Percentiles rank a stretch among this genome's conserved stretches.
Evolutionary conservation across 2,797 vertebrate species (phyloP).

Genomic region (Picus viridis): DNA sequence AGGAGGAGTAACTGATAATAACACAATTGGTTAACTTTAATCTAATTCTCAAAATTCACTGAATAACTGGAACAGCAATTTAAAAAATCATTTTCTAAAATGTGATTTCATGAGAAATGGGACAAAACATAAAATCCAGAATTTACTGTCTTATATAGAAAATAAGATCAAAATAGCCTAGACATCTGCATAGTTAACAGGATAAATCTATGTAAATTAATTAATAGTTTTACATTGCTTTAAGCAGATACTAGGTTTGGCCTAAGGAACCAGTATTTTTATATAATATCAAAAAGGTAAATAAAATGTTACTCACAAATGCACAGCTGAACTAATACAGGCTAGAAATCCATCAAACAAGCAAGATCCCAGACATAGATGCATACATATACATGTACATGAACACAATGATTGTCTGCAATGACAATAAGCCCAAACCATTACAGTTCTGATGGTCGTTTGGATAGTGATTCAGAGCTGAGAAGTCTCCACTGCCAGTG

Average conservation of each 20-base stretch:
- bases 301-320: not conserved
- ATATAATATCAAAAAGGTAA: not conserved
- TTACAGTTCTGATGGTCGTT: not conserved
- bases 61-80: conserved; percentile 34
- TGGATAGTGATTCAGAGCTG: not conserved
- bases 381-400: fast-evolving
- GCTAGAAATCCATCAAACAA: not conserved
- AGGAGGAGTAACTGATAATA: conserved; percentile 42
- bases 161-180: not conserved
- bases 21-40: conserved; percentile 13
- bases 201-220: not conserved
- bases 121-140: not conserved
- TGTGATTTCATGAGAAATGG: not conserved
- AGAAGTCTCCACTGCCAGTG: not conserved
- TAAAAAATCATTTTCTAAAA: not conserved
- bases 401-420: not conserved
- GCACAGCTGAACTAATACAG: not conserved
- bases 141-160: not conserved
- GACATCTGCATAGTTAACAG: not conserved
- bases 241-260: not conserved
- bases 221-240: not conserved
- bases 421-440: not conserved
- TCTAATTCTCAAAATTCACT: conserved; percentile 56
- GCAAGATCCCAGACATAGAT: fast-evolving
- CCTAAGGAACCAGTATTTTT: not conserved